These are phyloP conservation scores for Dipodomys spectabilis DNA, from an alignment of 2,113 vertebrate genomes.

Conservation along the genomic window DNA sequence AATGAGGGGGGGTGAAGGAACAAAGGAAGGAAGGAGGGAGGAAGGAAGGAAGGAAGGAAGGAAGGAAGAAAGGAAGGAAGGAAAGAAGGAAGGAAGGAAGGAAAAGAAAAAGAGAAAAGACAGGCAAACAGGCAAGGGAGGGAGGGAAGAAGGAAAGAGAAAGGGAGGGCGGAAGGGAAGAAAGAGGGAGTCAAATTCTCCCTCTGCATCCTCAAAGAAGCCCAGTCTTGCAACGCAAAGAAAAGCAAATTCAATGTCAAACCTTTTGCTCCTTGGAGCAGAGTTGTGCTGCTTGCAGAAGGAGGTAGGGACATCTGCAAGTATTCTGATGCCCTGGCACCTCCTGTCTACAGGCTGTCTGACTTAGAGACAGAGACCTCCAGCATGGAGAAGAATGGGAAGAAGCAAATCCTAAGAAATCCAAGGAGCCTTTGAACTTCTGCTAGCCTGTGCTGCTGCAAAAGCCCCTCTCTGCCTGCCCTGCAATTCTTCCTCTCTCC, in stretches of 20 bases:
- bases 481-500: background rate
- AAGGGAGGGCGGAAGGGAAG: too few relatives aligned
- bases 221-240: background rate
- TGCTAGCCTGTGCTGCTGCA: background rate
- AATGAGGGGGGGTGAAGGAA: too few relatives aligned
- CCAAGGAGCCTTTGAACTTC: background rate
- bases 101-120: too few relatives aligned
- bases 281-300: background rate
- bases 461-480: background rate
- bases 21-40: too few relatives aligned
- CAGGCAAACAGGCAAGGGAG: too few relatives aligned
- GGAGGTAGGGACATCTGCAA: accelerated
- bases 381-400: background rate
- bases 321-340: background rate
- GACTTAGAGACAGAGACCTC: background rate
- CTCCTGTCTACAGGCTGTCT: background rate
- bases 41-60: too few relatives aligned
- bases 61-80: too few relatives aligned
- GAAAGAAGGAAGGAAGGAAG: too few relatives aligned
- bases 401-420: background rate
- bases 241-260: background rate
- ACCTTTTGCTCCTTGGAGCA: background rate
- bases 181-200: background rate
- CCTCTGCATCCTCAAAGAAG: background rate
- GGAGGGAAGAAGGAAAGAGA: too few relatives aligned